Evolutionary conservation across 2,888 invertebrate genomes (phyloP).

Genomic region (Amiota communis): DNA sequence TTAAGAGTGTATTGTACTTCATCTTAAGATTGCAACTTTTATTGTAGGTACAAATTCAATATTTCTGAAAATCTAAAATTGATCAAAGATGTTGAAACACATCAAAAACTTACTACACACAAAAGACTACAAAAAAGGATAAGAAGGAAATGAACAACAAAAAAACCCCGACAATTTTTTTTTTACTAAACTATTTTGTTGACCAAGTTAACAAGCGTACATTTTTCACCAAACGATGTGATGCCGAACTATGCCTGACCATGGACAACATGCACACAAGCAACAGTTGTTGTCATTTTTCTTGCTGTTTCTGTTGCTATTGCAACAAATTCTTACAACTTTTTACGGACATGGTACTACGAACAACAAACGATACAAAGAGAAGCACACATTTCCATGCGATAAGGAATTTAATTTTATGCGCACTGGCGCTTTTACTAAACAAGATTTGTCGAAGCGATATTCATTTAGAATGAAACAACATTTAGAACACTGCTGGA

Average conservation of each 20-base stretch:
- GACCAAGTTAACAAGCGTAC: conserved; percentile 24
- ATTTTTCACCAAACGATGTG: not conserved
- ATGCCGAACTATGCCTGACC: conserved; percentile 2
- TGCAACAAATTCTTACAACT: conserved; percentile 1
- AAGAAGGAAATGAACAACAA: too few relatives aligned
- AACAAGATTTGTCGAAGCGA: conserved; percentile 14
- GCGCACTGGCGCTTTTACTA: conserved; percentile 46
- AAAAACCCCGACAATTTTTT: not conserved
- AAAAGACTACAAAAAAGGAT: too few relatives aligned
- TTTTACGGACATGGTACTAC: not conserved
- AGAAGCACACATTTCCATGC: conserved; percentile 16
- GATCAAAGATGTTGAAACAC: too few relatives aligned
- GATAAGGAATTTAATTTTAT: conserved; percentile 54
- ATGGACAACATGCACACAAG: conserved; percentile 10
- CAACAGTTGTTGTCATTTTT: conserved; percentile 41
- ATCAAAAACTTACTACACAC: too few relatives aligned
- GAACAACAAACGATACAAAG: not conserved
- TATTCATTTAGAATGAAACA: conserved; percentile 30
- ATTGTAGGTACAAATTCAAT: too few relatives aligned
- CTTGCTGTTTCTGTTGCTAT: conserved; percentile 30
- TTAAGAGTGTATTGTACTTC: too few relatives aligned
- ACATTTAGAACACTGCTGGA: too few relatives aligned
- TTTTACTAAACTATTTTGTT: conserved; percentile 17
- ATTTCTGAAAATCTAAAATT: too few relatives aligned
- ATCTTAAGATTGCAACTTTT: too few relatives aligned